Evolutionary conservation across 2,797 vertebrate genomes (phyloP), one percentile per base, ranked within the genome.

Genomic region (Lagodon rhomboides): DNA sequence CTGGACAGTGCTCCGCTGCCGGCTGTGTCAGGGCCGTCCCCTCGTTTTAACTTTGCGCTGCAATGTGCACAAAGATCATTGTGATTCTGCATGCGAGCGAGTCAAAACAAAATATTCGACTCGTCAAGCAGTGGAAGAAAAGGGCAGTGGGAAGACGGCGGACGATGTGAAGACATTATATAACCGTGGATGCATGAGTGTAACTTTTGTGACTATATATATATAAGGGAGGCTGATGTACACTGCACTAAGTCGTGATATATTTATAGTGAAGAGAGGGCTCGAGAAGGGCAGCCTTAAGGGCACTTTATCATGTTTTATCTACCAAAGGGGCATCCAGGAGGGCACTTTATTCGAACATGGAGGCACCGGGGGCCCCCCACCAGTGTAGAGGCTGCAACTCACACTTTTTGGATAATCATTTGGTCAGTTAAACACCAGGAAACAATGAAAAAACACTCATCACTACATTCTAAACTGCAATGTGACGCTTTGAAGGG

Each of bases 141-240:
- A 75, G 58, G 4, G 66, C 54, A 63, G 0, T 18, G 5, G 23
- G 49, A 80, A 34, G 59, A 55, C 20, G 27, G 64, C 12, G 51
- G 27, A 11, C 23, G 34, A 70, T 55, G 16, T 44, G 22, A 80
- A 53, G 53, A 62, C n/a, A 53, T 62, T 73, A 79, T 62, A 82
- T n/a, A 85, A 77, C 23, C 27, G 20, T 13, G 25, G 53, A 63
- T 78, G 59, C 68, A 86, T 78, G n/a, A 79, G 83, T 89, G 62
- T 34, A 70, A 66, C 5, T 34, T 34, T 34, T 34, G 30, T 34
- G 6, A 25, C 18, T 58, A 18, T 23, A 43, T 20, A 65, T 65
- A 20, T 18, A 20, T 38, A 34, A 34, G 34, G 34, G 34, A 34
- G 34, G 7, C 34, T 8, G 34, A 34, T 34, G 7, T 9, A 34